Percentiles rank a stretch among this genome's conserved stretches.
Evolutionary conservation across 2,888 invertebrate genomes (phyloP).

Genomic region (Chymomyza procnemis): DNA sequence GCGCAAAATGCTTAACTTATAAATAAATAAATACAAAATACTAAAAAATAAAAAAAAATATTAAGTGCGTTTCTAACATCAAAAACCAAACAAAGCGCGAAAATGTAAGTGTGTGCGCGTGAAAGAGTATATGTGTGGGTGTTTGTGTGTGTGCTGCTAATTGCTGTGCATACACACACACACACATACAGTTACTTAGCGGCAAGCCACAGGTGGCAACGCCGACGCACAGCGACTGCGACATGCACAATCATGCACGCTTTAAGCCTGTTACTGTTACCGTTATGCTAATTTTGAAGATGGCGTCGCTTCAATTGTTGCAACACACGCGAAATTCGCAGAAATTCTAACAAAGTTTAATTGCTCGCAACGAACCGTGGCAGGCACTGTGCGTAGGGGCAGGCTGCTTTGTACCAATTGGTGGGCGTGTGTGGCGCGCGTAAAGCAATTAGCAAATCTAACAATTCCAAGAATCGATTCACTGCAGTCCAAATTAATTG

Average conservation of each 20-base stretch:
- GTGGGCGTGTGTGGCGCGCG: constrained; percentile 40
- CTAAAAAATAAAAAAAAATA: background rate
- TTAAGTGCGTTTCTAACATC: background rate
- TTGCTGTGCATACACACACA: constrained; percentile 39
- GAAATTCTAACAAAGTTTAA: constrained; percentile 45
- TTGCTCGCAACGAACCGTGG: constrained; percentile 28
- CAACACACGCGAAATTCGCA: constrained; percentile 53
- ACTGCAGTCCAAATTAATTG: constrained; percentile 63
- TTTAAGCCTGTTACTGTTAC: background rate
- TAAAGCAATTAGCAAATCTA: constrained; percentile 71
- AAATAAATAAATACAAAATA: background rate
- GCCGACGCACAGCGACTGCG: background rate
- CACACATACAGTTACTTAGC: background rate
- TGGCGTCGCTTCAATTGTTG: constrained; percentile 45
- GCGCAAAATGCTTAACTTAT: background rate
- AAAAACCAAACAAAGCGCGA: background rate
- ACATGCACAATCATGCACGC: background rate
- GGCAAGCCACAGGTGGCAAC: constrained; percentile 61
- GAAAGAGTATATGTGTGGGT: constrained; percentile 5
- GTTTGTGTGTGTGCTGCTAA: constrained; percentile 41
- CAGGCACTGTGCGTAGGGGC: background rate
- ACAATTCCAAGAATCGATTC: constrained; percentile 74
- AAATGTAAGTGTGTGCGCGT: constrained; percentile 23
- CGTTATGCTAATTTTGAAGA: background rate
- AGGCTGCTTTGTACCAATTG: background rate